Conservation (phyloP, 2,113 vertebrate species). For the Salvelinus fontinalis region DNA sequence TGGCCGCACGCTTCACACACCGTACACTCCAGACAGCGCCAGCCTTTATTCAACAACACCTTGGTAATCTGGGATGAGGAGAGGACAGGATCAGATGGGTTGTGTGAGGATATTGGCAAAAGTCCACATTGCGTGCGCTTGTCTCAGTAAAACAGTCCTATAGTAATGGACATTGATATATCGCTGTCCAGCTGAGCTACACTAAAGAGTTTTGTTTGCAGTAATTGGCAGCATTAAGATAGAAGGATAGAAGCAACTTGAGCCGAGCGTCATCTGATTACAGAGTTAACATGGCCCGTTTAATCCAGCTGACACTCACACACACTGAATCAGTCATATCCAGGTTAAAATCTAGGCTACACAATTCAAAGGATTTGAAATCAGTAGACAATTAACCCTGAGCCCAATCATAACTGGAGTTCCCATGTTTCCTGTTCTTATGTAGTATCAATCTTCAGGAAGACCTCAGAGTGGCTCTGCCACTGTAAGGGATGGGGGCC, state of each 20-base stretch:
- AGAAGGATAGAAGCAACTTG: neutral
- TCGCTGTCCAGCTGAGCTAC: neutral
- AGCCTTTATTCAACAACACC: constrained; percentile 96
- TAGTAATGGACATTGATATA: neutral
- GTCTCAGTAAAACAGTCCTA: too few species aligned
- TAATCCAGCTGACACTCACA: neutral
- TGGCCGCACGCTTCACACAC: constrained; percentile 97
- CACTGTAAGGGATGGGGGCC: neutral
- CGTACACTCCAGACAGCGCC: constrained; percentile 96
- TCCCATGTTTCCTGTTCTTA: neutral
- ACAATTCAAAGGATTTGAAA: neutral
- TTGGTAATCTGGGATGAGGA: constrained; percentile 84
- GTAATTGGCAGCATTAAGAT: neutral
- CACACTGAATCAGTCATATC: neutral
- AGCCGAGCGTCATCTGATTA: neutral
- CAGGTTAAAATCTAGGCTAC: neutral
- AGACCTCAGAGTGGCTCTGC: neutral
- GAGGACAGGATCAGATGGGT: neutral
- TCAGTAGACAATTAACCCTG: neutral
- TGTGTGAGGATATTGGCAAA: too few species aligned
- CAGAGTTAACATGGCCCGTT: neutral
- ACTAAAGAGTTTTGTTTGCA: neutral
- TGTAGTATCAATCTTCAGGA: neutral
- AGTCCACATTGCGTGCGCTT: neutral
- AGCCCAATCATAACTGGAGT: too few species aligned